phyloP scores from a whole-genome alignment of 2,113 vertebrate genomes.

The Urocynchramus pylzowi region DNA sequence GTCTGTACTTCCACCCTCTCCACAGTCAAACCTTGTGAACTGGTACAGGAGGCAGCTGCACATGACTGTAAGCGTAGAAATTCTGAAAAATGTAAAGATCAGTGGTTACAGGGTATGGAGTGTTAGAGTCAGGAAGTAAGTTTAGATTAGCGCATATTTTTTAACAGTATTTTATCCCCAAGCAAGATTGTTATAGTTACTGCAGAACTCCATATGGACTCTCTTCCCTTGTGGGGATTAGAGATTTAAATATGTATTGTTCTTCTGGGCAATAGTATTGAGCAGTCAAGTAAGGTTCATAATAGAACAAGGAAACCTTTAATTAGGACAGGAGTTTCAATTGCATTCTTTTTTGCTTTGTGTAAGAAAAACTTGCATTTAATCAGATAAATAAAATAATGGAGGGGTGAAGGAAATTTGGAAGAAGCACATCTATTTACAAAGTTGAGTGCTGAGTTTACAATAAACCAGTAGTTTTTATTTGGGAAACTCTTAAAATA shows the following conservation, averaged over 20 bases:
- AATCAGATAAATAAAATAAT: slow-evolving; percentile 49
- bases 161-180: not conserved
- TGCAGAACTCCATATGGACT: not conserved
- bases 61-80: not conserved
- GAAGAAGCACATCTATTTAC: slow-evolving; percentile 9
- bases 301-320: slow-evolving; percentile 49
- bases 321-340: slow-evolving; percentile 38
- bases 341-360: slow-evolving; percentile 9
- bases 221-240: not conserved
- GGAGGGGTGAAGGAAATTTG: not conserved
- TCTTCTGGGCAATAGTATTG: slow-evolving; percentile 18
- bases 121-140: not conserved
- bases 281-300: slow-evolving; percentile 37
- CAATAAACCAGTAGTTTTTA: slow-evolving; percentile 3
- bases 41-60: not conserved
- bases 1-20: not conserved
- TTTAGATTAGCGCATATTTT: not conserved
- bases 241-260: slow-evolving; percentile 49
- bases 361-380: slow-evolving; percentile 26
- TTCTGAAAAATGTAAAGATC: not conserved
- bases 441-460: not conserved
- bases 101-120: not conserved
- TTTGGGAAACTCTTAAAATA: not conserved
- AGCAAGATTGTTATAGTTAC: not conserved
- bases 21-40: not conserved